Evolutionary conservation across 2,113 vertebrate genomes (phyloP), one percentile per base, ranked within the genome.

Genomic region (Nicator chloris): DNA sequence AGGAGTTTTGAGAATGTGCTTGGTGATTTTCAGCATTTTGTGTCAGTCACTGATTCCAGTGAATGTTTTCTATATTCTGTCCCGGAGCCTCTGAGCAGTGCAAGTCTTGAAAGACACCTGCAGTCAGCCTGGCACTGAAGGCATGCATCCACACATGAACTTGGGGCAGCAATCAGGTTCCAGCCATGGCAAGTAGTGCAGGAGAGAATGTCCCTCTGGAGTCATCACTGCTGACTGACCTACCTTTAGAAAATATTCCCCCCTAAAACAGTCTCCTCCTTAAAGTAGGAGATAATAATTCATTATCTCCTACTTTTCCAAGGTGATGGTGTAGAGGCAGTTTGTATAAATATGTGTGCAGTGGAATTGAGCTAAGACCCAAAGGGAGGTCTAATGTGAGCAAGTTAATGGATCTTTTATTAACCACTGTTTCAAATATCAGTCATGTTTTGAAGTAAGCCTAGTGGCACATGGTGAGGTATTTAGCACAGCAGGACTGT

Each of bases 41-140:
- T 2, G 13, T 65, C 40, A 44, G 30, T 66, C 35, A 11, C 10
- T 31, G 9, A 51, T 21, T 86, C 23, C 23, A 40, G 20, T 17
- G 51, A 75, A 26, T 37, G 7, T 57, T 72, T 81, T 23, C 26
- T 59, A 1, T 15, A 7, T 82, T 76, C 56, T 90, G 13, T 16
- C 15, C 2, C 0, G 0, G 17, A 59, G 26, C 9, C 11, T 51
- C 35, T 7, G 2, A 71, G 26, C 9, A 42, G 10, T 6, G 15
- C 6, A 47, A 66, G 18, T 71, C 27, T 60, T 14, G 40, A 47
- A 90, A 90, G 65, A 54, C 35, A 19, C 5, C 2, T 51, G 45
- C 37, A 30, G 13, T 40, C 37, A 73, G 19, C 10, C 10, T 90
- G 61, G 30, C 13, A 9, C 53, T 44, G 28, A 19, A 40, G 9